phyloP scores from a whole-genome alignment of 2,113 vertebrate species.

The Salvator merianae region DNA sequence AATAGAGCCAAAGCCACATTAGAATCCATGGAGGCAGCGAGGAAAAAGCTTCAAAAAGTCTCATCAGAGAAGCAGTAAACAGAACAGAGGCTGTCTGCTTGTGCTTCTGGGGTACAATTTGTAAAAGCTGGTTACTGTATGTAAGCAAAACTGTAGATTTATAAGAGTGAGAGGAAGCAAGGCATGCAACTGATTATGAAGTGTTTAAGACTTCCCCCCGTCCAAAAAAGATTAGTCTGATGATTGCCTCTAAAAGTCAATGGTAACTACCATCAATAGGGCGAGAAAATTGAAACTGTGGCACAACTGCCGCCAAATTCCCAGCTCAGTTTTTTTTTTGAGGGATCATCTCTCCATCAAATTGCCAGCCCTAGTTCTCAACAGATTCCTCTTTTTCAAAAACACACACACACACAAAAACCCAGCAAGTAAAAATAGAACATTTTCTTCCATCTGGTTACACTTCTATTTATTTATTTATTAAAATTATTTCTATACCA shows the following conservation, averaged over 20 bases:
- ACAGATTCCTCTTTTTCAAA: no score
- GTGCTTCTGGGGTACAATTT: not conserved
- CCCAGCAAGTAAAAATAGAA: no score
- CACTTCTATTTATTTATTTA: no score
- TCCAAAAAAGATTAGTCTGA: not conserved
- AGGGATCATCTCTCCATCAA: no score
- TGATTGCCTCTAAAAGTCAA: not conserved
- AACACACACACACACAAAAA: no score
- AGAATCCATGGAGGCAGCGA: not conserved
- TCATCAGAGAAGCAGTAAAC: not conserved
- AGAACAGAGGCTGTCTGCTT: not conserved
- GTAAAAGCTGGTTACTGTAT: not conserved
- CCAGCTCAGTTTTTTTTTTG: no score
- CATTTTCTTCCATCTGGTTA: no score
- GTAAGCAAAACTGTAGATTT: not conserved
- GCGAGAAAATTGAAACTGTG: no score
- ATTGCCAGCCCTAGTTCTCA: no score
- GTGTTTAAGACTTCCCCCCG: not conserved
- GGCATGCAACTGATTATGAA: not conserved
- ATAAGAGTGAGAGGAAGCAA: not conserved
- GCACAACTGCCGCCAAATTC: no score
- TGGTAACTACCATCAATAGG: not conserved
- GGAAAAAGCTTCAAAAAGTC: not conserved
- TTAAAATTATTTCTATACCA: no score
- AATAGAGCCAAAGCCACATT: constrained; percentile 17